These are phyloP conservation scores for Callinectes sapidus DNA, from an alignment of 2,888 invertebrate genomes.

Conservation along the genomic window DNA sequence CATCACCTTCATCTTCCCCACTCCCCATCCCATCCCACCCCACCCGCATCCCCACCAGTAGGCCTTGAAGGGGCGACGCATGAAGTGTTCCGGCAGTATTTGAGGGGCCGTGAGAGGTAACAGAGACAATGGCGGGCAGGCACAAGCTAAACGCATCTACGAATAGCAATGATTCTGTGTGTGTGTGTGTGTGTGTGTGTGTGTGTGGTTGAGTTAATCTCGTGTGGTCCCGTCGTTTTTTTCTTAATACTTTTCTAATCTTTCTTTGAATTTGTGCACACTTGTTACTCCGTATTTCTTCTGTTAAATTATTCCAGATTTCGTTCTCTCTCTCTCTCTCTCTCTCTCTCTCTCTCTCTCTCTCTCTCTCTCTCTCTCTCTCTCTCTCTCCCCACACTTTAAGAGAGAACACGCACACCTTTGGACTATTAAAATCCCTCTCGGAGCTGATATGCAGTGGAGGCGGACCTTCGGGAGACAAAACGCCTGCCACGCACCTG, in stretches of 20 bases:
- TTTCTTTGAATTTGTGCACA: slow-evolving; percentile 28
- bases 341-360: slow-evolving; percentile 35
- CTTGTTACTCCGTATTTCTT: too few species aligned
- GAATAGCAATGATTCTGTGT: too few species aligned
- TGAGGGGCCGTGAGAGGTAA: neutral
- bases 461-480: neutral
- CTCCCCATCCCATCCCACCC: neutral
- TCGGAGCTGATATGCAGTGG: neutral
- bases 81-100: neutral
- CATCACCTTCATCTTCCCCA: neutral
- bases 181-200: too few species aligned
- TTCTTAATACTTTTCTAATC: neutral
- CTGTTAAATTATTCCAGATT: too few species aligned
- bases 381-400: neutral
- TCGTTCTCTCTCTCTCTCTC: slow-evolving; percentile 40
- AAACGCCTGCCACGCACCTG: slow-evolving; percentile 11
- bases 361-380: slow-evolving; percentile 42
- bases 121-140: neutral
- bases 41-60: neutral
- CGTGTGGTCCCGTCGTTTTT: neutral
- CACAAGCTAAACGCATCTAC: neutral
- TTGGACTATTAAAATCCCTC: neutral
- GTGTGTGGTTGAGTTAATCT: too few species aligned
- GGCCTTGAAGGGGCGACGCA: slow-evolving; percentile 19
- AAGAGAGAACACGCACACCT: neutral